phyloP scores from a whole-genome alignment of 2,888 invertebrate genomes.

The Alloscopus bannaensis region DNA sequence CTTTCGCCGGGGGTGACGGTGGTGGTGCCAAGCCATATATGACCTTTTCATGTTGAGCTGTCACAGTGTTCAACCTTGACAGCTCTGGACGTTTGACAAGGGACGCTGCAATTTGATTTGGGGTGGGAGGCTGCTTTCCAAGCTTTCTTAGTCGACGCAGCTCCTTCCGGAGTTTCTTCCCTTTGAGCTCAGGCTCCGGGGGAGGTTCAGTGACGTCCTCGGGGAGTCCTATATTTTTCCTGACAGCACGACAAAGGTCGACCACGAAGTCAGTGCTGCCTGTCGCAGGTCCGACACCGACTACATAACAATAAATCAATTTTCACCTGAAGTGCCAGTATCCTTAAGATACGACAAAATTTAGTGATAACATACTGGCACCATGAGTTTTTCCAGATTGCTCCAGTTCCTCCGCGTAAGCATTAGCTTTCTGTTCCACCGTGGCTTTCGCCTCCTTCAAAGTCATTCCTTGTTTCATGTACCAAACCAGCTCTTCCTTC shows the following conservation, averaged over 20 bases:
- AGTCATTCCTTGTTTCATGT: constrained; percentile 81
- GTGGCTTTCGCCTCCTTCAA: constrained; percentile 81
- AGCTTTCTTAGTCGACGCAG: constrained; percentile 12
- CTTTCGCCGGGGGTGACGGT: not conserved
- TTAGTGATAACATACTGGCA: not conserved
- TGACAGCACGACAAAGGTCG: constrained; percentile 39
- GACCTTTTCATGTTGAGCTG: constrained; percentile 40
- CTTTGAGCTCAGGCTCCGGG: constrained; percentile 46
- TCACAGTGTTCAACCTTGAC: constrained; percentile 39
- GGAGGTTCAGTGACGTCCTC: constrained; percentile 52
- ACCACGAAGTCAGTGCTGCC: constrained; percentile 53
- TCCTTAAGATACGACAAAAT: not conserved
- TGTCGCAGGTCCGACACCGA: not conserved
- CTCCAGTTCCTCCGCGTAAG: constrained; percentile 74
- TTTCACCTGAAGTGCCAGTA: not conserved
- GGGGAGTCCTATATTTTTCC: constrained; percentile 47
- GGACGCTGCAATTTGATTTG: constrained; percentile 44
- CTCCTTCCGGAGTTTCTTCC: constrained; percentile 16
- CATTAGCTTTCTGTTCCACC: constrained; percentile 80
- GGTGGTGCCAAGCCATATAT: constrained; percentile 14
- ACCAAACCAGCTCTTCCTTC: constrained; percentile 69
- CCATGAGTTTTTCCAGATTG: constrained; percentile 20
- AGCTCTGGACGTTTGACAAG: constrained; percentile 41
- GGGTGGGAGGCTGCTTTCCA: constrained; percentile 36
- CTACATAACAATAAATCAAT: not conserved